phyloP scores from a whole-genome alignment of 2,797 vertebrate species.

The Micrastur ruficollis region DNA sequence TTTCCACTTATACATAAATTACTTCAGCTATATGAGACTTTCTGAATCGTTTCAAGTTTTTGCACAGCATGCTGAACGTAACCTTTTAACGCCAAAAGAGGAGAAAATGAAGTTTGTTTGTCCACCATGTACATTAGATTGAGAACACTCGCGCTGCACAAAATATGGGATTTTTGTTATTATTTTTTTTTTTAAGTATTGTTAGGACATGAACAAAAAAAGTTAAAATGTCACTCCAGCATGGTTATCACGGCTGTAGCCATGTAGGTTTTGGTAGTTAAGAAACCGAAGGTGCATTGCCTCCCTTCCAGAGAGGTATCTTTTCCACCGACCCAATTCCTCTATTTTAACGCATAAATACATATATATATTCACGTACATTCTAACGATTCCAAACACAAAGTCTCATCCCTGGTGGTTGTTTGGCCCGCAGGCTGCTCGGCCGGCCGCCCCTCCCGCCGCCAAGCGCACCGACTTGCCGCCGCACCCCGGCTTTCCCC shows the following conservation, averaged over 20 bases:
- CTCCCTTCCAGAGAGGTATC: accelerated
- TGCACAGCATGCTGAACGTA: neutral
- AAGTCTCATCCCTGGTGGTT: accelerated
- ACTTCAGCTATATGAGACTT: neutral
- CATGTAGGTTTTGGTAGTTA: accelerated
- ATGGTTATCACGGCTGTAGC: accelerated
- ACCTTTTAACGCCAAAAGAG: neutral
- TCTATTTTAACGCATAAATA: accelerated
- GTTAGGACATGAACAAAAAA: neutral
- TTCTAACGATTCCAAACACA: neutral
- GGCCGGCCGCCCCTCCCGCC: neutral
- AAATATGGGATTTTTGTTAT: too few species aligned
- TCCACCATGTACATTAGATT: neutral
- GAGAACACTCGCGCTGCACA: neutral
- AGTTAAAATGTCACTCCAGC: neutral
- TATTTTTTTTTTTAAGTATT: neutral
- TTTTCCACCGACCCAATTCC: neutral
- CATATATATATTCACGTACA: neutral
- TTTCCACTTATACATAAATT: neutral
- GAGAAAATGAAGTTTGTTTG: neutral
- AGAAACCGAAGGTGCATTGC: neutral
- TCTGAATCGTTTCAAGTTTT: accelerated
- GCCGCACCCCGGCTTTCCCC: neutral
- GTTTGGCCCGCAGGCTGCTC: neutral
- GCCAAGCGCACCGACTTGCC: neutral